Percentiles rank a stretch among this genome's conserved stretches.
phyloP scores from a whole-genome alignment of 2,113 vertebrate species.

The Neodon shergylaensis region DNA sequence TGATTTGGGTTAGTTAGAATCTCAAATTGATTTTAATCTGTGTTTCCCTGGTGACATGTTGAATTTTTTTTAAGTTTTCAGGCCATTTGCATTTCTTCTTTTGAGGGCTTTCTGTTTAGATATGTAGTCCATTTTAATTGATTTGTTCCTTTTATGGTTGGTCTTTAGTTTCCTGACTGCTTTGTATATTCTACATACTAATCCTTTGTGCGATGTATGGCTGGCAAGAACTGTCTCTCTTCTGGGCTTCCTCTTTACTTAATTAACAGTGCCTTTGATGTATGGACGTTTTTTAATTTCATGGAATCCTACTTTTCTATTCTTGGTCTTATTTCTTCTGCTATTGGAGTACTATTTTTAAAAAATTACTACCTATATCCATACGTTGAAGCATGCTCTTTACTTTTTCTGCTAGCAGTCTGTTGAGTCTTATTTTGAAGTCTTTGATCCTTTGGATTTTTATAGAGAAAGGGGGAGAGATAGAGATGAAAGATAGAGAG shows the following conservation, averaged over 20 bases:
- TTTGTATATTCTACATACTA: not conserved
- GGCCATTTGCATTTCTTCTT: not conserved
- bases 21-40: not conserved
- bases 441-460: not conserved
- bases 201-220: not conserved
- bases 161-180: not conserved
- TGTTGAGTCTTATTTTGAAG: not conserved
- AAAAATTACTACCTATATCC: not conserved
- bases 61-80: not conserved
- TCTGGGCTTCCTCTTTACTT: not conserved
- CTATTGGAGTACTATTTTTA: not conserved
- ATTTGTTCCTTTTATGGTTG: not conserved
- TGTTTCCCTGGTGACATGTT: not conserved
- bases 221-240: not conserved
- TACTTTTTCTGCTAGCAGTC: too few relatives aligned
- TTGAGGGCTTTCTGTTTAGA: not conserved
- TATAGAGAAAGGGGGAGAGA: not conserved
- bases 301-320: not conserved
- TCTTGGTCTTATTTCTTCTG: not conserved
- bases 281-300: not conserved
- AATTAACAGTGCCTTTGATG: not conserved
- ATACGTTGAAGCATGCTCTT: not conserved
- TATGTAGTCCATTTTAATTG: not conserved
- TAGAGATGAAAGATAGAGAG: not conserved
- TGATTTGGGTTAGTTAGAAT: not conserved